phyloP scores from a whole-genome alignment of 2,888 invertebrate species.

The Hirtodrosophila duncani region DNA sequence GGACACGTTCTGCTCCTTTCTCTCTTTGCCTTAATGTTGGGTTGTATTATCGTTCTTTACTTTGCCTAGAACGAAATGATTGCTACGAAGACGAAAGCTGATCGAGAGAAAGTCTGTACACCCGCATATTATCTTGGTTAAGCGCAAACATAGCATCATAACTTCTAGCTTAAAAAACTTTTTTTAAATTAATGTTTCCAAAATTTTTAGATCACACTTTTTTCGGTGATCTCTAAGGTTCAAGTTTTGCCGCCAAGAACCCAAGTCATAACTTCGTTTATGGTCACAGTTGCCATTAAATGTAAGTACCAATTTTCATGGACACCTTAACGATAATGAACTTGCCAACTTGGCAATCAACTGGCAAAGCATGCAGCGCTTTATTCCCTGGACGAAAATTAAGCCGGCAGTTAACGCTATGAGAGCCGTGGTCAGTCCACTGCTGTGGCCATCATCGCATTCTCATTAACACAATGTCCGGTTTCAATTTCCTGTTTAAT shows the following conservation, averaged over 20 bases:
- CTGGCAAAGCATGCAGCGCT: slow-evolving; percentile 5
- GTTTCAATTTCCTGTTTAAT: slow-evolving; percentile 69
- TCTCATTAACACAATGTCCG: slow-evolving; percentile 65
- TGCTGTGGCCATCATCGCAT: slow-evolving; percentile 44
- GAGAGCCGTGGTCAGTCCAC: slow-evolving; percentile 8
- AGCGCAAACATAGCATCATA: no score
- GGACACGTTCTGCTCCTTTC: no score
- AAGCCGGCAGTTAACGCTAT: slow-evolving; percentile 39
- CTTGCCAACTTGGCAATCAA: slow-evolving; percentile 33
- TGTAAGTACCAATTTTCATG: slow-evolving; percentile 41
- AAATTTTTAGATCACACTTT: not conserved
- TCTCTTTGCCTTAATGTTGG: no score
- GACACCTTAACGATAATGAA: slow-evolving; percentile 28
- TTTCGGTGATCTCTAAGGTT: not conserved
- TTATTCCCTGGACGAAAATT: slow-evolving; percentile 24
- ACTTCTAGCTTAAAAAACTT: no score
- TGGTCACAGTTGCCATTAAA: slow-evolving; percentile 28
- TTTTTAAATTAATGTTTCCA: no score
- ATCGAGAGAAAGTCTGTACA: no score
- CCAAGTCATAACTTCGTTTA: slow-evolving; percentile 23
- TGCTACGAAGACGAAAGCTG: no score
- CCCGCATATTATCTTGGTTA: no score
- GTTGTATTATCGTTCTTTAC: no score
- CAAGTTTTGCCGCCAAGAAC: slow-evolving; percentile 1
- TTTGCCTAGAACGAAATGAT: no score